Base-by-base conservation (phyloP, 2,113 vertebrate genomes). In the Gobiocypris rarus region DNA sequence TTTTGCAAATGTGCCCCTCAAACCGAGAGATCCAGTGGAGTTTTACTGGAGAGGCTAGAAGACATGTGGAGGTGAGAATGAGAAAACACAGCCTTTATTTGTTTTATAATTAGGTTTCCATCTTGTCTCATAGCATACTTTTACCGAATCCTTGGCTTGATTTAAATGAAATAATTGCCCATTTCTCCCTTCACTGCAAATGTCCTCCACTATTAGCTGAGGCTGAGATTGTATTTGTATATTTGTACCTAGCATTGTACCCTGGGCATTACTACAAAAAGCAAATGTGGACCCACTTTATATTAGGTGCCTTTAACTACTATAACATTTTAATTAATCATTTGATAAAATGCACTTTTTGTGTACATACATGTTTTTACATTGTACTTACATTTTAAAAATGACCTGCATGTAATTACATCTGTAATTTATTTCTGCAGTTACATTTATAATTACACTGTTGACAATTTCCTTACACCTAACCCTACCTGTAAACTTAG, bases 61-160 rank as follows among this genome's bases (percentile, higher is more conserved):
- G 58, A 79, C 71, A 48, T 19, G 56, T 38, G 5, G 52, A 85
- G 69, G 13, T 84, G 56, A 76, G 69, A 83, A 83, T 79, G 22
- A 45, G 77, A 79, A 75, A 69, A 9, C 15, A 17, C 24, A 19
- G 24, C 45, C 15, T 79, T 28, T 67, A 76, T 56, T 75, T 75
- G 43, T 52, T 75, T 73, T 48, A 59, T 73, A 69, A 77, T 56
- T 58, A 78, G 7, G 17, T 13, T 69, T 77, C 83, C 43, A 28
- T 63, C 45, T 81, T 7, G 54, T 69, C 63, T 69, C 24, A 31
- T 52, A 52, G 58, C 43, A 69, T 34, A 71, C 48, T 81, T 80
- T n/a, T 9, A 56, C 22, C 1, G 2, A 43, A 59, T 54, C 67
- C 9, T 24, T n/a, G 58, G 52, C 9, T 28, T 22, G 31, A 48